Conservation (phyloP, 2,113 vertebrate genomes). For the Dipodomys merriami region DNA sequence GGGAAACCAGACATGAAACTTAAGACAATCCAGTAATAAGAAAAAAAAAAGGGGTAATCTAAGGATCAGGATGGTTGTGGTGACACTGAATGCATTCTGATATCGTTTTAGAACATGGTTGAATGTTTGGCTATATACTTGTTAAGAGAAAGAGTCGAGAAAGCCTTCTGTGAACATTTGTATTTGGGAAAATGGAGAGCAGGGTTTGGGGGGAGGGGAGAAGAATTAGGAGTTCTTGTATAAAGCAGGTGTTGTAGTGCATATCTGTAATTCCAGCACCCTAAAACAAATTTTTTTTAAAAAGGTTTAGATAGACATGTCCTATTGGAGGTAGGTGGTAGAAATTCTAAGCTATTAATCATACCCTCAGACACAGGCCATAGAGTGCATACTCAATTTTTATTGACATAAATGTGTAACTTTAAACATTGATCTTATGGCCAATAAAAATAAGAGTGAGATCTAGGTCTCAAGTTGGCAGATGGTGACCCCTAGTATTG, state of each 20-base stretch:
- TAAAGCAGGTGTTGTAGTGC: too few relatives aligned
- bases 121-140: neutral
- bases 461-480: neutral
- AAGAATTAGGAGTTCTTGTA: neutral
- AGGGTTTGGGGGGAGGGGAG: too few relatives aligned
- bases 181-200: conserved; percentile 13
- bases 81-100: conserved; percentile 13
- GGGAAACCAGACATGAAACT: neutral
- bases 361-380: neutral
- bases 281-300: too few relatives aligned
- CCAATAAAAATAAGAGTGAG: conserved; percentile 12
- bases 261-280: too few relatives aligned
- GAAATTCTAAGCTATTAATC: neutral
- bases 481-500: neutral
- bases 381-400: neutral
- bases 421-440: neutral
- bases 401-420: neutral
- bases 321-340: neutral
- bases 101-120: neutral
- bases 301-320: neutral
- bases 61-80: neutral
- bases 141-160: conserved; percentile 36
- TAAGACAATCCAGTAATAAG: neutral
- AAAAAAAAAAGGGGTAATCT: too few relatives aligned
- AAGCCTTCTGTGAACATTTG: neutral